phyloP scores from a whole-genome alignment of 2,888 invertebrate genomes.

The Prosopocoilus inquinatus region DNA sequence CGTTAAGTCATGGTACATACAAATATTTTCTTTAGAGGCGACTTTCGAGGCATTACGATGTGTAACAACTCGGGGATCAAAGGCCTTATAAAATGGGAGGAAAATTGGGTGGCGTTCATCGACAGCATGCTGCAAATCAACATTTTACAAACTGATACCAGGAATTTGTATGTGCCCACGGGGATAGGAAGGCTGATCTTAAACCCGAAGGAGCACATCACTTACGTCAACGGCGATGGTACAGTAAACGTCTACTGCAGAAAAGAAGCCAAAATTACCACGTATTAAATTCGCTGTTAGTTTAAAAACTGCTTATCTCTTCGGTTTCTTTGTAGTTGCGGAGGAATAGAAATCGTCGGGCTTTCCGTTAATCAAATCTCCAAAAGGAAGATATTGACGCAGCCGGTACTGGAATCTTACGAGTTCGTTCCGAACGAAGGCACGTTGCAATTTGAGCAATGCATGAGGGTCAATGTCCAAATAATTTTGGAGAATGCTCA shows the following conservation, averaged over 20 bases:
- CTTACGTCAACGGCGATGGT: too few relatives aligned
- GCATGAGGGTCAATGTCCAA: conserved; percentile 65
- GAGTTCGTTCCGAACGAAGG: conserved; percentile 64
- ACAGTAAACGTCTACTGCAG: too few relatives aligned
- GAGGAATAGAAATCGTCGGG: conserved; percentile 67
- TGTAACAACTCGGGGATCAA: conserved; percentile 41
- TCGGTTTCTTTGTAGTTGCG: conserved; percentile 33
- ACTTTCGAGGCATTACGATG: conserved; percentile 30
- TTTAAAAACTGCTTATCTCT: too few relatives aligned
- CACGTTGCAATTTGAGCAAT: conserved; percentile 33
- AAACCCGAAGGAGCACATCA: conserved; percentile 20
- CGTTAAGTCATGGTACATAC: neutral
- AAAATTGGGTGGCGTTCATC: conserved; percentile 86
- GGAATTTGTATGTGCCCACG: conserved; percentile 69
- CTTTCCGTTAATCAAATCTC: conserved; percentile 75
- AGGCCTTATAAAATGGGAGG: conserved; percentile 65
- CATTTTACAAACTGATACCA: conserved; percentile 65
- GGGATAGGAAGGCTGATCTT: conserved; percentile 23
- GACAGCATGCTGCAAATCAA: conserved; percentile 86
- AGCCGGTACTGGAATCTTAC: conserved; percentile 75
- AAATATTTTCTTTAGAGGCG: conserved; percentile 27
- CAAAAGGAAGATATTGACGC: conserved; percentile 63
- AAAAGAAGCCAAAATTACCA: too few relatives aligned
- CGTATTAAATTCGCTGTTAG: too few relatives aligned
- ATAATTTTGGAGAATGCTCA: conserved; percentile 70